These are phyloP conservation scores for Sarcophaga bullata DNA, from an alignment of 1,140 invertebrate genomes.

Conservation along the genomic window DNA sequence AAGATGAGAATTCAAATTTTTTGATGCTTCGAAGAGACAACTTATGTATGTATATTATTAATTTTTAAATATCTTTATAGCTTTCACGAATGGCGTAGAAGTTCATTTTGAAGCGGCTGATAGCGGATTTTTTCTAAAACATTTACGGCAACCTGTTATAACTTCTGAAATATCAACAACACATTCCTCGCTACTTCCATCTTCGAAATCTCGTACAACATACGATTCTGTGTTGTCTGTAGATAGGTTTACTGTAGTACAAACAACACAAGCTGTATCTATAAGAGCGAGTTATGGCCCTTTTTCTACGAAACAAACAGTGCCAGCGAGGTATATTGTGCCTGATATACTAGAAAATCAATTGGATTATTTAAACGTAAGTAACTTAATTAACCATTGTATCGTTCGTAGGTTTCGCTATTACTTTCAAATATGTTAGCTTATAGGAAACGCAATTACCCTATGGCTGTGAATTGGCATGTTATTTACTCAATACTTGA, in stretches of 20 bases:
- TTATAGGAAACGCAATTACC: no score
- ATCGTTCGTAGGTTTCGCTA: no score
- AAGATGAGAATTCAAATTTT: no score
- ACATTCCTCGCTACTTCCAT: slow-evolving; percentile 52
- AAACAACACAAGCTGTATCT: slow-evolving; percentile 85
- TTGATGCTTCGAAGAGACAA: no score
- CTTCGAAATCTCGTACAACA: slow-evolving; percentile 55
- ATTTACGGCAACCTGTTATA: slow-evolving; percentile 73
- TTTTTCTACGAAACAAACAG: slow-evolving; percentile 92
- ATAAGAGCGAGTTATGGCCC: slow-evolving; percentile 90
- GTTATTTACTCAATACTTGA: no score
- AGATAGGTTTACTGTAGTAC: slow-evolving; percentile 87
- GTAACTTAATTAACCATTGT: slow-evolving; percentile 4
- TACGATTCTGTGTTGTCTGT: slow-evolving; percentile 75
- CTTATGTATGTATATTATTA: no score
- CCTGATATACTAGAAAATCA: slow-evolving; percentile 77
- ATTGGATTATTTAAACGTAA: slow-evolving; percentile 60
- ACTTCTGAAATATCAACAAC: slow-evolving; percentile 59
- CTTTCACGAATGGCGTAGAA: slow-evolving; percentile 70
- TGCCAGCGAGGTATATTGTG: slow-evolving; percentile 88
- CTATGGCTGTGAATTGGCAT: no score
- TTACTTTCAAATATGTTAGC: no score
- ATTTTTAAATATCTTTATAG: slow-evolving; percentile 30
- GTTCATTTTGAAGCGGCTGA: slow-evolving; percentile 91
- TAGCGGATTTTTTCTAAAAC: slow-evolving; percentile 88